phyloP scores from a whole-genome alignment of 2,888 invertebrate species.

The Clostera curtula region DNA sequence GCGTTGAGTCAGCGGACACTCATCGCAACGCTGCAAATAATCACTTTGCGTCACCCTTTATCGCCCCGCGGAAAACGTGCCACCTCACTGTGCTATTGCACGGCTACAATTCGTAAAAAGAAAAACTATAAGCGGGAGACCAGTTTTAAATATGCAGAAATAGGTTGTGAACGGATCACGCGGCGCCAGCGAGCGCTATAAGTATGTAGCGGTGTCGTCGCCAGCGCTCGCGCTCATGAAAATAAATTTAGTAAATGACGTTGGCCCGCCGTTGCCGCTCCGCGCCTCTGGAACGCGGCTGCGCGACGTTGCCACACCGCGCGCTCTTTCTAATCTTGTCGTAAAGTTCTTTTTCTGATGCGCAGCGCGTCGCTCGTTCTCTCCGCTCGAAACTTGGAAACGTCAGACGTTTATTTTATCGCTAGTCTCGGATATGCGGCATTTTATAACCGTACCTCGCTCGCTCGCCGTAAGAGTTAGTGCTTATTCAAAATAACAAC shows the following conservation, averaged over 20 bases:
- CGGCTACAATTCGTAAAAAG: slow-evolving; percentile 26
- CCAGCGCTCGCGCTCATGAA: slow-evolving; percentile 72
- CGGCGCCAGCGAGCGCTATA: slow-evolving; percentile 40
- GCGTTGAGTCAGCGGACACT: slow-evolving; percentile 67
- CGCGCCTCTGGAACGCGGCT: slow-evolving; percentile 66
- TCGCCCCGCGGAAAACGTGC: slow-evolving; percentile 59
- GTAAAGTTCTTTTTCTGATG: slow-evolving; percentile 76
- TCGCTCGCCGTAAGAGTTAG: slow-evolving; percentile 42
- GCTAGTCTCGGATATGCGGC: slow-evolving; percentile 59
- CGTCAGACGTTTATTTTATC: slow-evolving; percentile 71
- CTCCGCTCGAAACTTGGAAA: slow-evolving; percentile 68
- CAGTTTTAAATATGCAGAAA: slow-evolving; percentile 50
- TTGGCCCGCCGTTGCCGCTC: slow-evolving; percentile 66
- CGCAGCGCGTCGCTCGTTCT: slow-evolving; percentile 68
- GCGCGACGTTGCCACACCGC: slow-evolving; percentile 68
- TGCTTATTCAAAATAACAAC: slow-evolving; percentile 60
- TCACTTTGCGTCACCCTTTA: slow-evolving; percentile 72
- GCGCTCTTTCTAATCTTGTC: slow-evolving; percentile 75
- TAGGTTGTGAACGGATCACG: slow-evolving; percentile 50
- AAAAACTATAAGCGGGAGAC: slow-evolving; percentile 42
- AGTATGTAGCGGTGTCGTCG: slow-evolving; percentile 57
- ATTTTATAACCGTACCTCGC: slow-evolving; percentile 63
- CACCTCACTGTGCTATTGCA: slow-evolving; percentile 49
- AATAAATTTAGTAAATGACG: slow-evolving; percentile 75
- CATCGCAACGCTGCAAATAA: slow-evolving; percentile 72